Conservation (phyloP, 1,140 invertebrate species). For the Magallana angulata region DNA sequence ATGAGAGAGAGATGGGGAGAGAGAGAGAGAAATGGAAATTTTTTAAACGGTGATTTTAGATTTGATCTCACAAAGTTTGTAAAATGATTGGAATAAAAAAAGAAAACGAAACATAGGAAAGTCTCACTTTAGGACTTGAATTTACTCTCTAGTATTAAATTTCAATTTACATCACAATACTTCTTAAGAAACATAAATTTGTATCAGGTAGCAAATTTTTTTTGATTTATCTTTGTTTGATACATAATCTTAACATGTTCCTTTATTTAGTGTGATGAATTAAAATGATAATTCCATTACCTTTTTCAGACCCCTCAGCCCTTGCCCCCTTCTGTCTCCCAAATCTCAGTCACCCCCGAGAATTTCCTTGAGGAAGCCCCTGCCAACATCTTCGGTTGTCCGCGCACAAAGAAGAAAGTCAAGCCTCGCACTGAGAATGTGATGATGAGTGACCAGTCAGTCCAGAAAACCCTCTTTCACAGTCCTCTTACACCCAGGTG, state of each 20-base stretch:
- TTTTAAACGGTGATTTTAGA: too few relatives aligned
- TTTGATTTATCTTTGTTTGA: too few relatives aligned
- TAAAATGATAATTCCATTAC: too few relatives aligned
- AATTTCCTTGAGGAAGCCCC: conserved; percentile 31
- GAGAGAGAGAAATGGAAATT: too few relatives aligned
- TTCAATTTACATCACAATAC: too few relatives aligned
- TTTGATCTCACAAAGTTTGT: too few relatives aligned
- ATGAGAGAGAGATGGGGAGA: too few relatives aligned
- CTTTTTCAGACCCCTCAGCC: conserved; percentile 55
- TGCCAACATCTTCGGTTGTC: conserved; percentile 30
- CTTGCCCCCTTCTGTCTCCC: not conserved
- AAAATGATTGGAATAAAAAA: not conserved
- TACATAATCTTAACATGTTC: too few relatives aligned
- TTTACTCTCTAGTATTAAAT: too few relatives aligned
- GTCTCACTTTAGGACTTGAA: not conserved
- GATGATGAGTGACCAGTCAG: conserved; percentile 14
- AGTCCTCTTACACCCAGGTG: conserved; percentile 66
- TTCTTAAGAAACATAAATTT: too few relatives aligned
- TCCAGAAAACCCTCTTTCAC: conserved; percentile 48
- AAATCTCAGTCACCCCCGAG: conserved; percentile 40
- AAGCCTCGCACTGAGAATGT: conserved; percentile 20
- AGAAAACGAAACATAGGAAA: not conserved
- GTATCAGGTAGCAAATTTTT: too few relatives aligned
- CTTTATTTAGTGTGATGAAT: too few relatives aligned
- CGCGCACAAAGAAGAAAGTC: conserved; percentile 29